Base-by-base conservation (phyloP, 2,797 vertebrate species). In the Merluccius polli region DNA sequence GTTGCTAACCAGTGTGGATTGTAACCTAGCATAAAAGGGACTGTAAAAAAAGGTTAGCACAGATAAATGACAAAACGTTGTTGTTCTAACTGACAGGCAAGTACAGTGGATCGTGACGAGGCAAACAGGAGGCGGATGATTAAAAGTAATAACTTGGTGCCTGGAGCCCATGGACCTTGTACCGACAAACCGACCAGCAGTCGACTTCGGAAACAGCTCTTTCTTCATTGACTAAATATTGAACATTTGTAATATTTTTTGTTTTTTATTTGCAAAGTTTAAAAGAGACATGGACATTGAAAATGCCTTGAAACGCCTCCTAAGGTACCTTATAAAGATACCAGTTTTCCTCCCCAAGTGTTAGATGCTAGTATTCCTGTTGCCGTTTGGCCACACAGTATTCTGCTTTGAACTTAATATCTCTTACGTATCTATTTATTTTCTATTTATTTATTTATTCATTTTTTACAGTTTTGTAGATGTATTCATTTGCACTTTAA, bases 401-500 rank as follows among this genome's bases (percentile, higher is more conserved):
- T 90, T 92, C 84, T 84, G 80, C 84, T 84, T 88, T 73, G 79
- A 90, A 78, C 86, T 89, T 85, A 89, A 89, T 79, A 78, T 88
- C 85, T 87, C 80, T 89, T 82, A 77, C 71, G 48, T 82, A 82
- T 87, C 75, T 87, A 86, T 88, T 89, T 88, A 85, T 90, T 83
- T 76, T 72, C 80, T 83, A 84, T 82, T 85, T 85, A 89, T 83
- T 82, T 77, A 85, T 79, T 82, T 78, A 82, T 79, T 82, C 77
- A 75, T 84, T 24, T 82, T 81, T 77, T 81, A 41, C 67, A 75
- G 73, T 83, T 88, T 86, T 90, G 73, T 87, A 81, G 78, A 84
- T 33, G 73, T 72, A 71, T 89, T 90, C 74, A 78, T 92, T 94
- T 92, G 95, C 94, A 94, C 93, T 91, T 94, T 93, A 88, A 82